Conservation (phyloP, 1,140 invertebrate species). For the Zaprionus capensis region DNA sequence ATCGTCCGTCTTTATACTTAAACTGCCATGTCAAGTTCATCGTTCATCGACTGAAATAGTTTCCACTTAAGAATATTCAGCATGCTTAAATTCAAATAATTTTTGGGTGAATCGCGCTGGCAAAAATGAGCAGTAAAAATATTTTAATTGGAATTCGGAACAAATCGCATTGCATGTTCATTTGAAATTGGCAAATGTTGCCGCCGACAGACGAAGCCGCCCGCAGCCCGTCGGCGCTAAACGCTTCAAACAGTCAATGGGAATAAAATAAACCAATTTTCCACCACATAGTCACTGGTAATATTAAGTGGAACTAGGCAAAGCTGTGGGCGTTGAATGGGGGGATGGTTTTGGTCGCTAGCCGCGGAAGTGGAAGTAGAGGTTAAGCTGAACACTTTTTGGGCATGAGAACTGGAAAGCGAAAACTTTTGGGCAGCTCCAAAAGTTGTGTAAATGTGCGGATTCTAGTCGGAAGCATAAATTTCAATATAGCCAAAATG, state of each 20-base stretch:
- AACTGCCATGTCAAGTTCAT: not conserved
- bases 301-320: conserved; percentile 14
- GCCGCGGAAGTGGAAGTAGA: conserved; percentile 60
- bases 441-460: conserved; percentile 73
- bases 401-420: conserved; percentile 53
- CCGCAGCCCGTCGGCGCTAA: not conserved
- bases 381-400: conserved; percentile 50
- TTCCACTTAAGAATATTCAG: not conserved
- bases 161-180: conserved; percentile 77
- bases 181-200: conserved; percentile 58
- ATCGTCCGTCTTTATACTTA: not conserved
- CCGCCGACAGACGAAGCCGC: conserved; percentile 16
- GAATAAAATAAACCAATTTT: conserved; percentile 80
- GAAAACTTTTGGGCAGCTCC: conserved; percentile 52
- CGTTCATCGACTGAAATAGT: not conserved
- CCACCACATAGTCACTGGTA: conserved; percentile 65
- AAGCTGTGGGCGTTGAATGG: not conserved
- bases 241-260: conserved; percentile 53
- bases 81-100: conserved; percentile 35
- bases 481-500: conserved; percentile 76
- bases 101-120: conserved; percentile 9
- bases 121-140: conserved; percentile 60
- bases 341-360: not conserved
- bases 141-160: conserved; percentile 67
- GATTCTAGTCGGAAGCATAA: conserved; percentile 71